A percentile compares a stretch with the other conserved stretches of the same genome.
These are phyloP conservation scores for Holacanthus passer DNA, from an alignment of 2,113 vertebrate species.

Conservation along the genomic window DNA sequence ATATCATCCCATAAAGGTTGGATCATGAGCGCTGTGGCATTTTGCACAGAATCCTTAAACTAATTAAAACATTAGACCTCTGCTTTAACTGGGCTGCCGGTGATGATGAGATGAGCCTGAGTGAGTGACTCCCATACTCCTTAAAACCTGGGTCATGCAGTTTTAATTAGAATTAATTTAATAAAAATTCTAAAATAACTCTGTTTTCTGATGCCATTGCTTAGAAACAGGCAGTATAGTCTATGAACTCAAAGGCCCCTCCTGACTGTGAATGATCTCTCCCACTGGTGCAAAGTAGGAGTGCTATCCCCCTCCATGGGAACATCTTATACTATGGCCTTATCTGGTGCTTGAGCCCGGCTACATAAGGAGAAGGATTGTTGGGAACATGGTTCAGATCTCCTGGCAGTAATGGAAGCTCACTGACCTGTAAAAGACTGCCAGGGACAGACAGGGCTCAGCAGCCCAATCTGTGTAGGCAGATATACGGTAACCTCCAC, in stretches of 20 bases:
- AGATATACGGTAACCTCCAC: conserved; percentile 48
- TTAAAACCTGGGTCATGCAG: conserved; percentile 2
- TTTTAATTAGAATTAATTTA: conserved; percentile 39
- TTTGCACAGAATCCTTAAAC: conserved; percentile 38
- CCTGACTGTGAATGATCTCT: conserved; percentile 27
- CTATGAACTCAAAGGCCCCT: neutral
- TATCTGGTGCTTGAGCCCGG: conserved; percentile 26
- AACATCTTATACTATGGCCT: neutral
- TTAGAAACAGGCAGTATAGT: neutral
- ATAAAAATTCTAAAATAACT: conserved; percentile 7
- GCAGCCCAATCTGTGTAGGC: conserved; percentile 14
- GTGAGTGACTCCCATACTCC: conserved; percentile 4
- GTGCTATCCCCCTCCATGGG: conserved; percentile 1
- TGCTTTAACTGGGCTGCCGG: conserved; percentile 12
- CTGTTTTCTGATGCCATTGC: conserved; percentile 2
- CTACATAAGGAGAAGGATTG: conserved; percentile 39
- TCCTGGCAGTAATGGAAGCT: conserved; percentile 55
- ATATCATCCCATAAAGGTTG: conserved; percentile 41
- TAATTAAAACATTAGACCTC: conserved; percentile 57
- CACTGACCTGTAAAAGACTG: conserved; percentile 62
- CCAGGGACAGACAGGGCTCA: conserved; percentile 31
- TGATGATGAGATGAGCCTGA: conserved; percentile 24
- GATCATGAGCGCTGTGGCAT: conserved; percentile 19
- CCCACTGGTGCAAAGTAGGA: neutral
- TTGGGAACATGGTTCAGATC: conserved; percentile 46